These are phyloP conservation scores for Eufriesea mexicana DNA, from an alignment of 1,140 invertebrate species.

Conservation along the genomic window DNA sequence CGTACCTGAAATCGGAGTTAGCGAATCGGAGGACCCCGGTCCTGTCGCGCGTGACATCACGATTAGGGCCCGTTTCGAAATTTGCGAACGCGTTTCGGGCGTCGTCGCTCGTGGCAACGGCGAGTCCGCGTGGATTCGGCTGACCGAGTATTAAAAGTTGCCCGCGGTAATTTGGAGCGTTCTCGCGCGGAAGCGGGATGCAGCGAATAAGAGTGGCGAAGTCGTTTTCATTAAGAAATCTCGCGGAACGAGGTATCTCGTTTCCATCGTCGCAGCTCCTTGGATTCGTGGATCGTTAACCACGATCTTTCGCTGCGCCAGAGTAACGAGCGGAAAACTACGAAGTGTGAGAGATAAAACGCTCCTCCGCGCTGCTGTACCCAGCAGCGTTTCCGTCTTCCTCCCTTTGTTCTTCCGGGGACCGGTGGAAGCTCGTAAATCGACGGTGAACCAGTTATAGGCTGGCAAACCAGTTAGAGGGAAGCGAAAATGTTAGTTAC, in stretches of 20 bases:
- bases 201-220: background rate
- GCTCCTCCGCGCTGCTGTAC: background rate
- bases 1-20: no score
- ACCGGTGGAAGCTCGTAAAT: constrained; percentile 64
- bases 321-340: constrained; percentile 64
- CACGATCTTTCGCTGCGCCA: constrained; percentile 49
- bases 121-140: no score
- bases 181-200: no score
- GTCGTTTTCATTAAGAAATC: background rate
- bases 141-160: no score
- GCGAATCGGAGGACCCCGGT: no score
- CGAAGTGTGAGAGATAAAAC: constrained; percentile 61
- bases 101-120: no score
- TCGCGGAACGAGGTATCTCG: background rate
- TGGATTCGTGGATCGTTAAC: constrained; percentile 23
- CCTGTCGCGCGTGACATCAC: no score
- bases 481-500: constrained; percentile 66
- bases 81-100: no score
- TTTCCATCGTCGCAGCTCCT: background rate
- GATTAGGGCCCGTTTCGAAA: no score
- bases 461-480: constrained; percentile 15
- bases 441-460: constrained; percentile 69
- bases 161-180: no score
- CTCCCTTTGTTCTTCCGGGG: constrained; percentile 41
- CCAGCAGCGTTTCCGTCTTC: background rate